Percentiles rank a stretch among this genome's conserved stretches.
Conservation (phyloP, 2,113 vertebrate genomes). For the Brachyhypopomus gauderio region DNA sequence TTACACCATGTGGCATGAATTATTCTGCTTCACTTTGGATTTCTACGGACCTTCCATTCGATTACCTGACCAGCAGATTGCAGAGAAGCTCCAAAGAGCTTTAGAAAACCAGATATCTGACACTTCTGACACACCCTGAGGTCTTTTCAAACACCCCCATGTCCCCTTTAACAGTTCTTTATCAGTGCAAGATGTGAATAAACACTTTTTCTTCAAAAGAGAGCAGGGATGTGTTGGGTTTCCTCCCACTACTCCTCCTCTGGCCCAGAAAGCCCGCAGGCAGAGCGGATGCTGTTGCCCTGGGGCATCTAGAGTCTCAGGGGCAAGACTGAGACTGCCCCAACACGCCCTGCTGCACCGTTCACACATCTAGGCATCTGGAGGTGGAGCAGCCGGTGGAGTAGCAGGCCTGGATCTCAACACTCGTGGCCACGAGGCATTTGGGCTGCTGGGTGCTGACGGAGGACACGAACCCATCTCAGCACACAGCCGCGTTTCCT, state of each 20-base stretch:
- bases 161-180: slow-evolving; percentile 27
- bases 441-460: slow-evolving; percentile 34
- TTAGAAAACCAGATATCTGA: slow-evolving; percentile 13
- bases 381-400: slow-evolving; percentile 21
- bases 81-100: slow-evolving; percentile 23
- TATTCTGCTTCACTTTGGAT: background rate
- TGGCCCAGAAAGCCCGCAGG: slow-evolving; percentile 15
- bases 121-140: background rate
- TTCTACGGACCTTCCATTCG: background rate
- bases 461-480: slow-evolving; percentile 42
- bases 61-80: slow-evolving; percentile 4
- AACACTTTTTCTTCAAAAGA: slow-evolving; percentile 56
- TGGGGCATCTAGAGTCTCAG: slow-evolving; percentile 23
- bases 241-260: slow-evolving; percentile 14
- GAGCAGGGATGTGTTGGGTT: slow-evolving; percentile 40
- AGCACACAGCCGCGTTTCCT: slow-evolving; percentile 14
- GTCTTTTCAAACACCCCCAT: slow-evolving; percentile 4
- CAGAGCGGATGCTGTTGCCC: slow-evolving; percentile 48
- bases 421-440: slow-evolving; percentile 37
- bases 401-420: slow-evolving; percentile 5
- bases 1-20: slow-evolving; percentile 28
- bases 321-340: slow-evolving; percentile 31
- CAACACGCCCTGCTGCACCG: background rate
- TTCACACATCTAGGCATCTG: slow-evolving; percentile 26
- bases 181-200: slow-evolving; percentile 17